phyloP scores from a whole-genome alignment of 2,113 vertebrate species.

The Polyodon spathula region DNA sequence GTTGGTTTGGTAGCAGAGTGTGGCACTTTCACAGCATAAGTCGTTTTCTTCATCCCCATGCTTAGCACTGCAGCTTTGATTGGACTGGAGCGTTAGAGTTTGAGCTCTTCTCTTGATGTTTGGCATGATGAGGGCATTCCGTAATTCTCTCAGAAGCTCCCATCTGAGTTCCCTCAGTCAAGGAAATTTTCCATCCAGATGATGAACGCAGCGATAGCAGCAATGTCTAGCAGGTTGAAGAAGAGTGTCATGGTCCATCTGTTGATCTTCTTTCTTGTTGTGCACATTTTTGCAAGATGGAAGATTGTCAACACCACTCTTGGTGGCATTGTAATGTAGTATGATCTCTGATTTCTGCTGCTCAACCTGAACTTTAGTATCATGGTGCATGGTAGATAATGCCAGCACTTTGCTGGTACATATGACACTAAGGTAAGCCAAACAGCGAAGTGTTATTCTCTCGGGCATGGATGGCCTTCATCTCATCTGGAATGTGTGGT shows the following conservation, averaged over 20 bases:
- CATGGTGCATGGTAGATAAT: slow-evolving; percentile 1
- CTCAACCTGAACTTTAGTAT: slow-evolving; percentile 1
- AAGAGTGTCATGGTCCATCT: not conserved
- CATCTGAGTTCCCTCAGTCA: not conserved
- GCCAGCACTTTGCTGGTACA: not conserved
- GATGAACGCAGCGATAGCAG: slow-evolving; percentile 4
- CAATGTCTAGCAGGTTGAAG: slow-evolving; percentile 7
- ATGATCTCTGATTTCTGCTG: slow-evolving; percentile 8
- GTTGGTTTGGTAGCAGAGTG: not conserved
- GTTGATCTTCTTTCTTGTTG: not conserved
- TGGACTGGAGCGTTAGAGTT: not conserved
- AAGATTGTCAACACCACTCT: no score
- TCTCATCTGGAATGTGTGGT: slow-evolving; percentile 1
- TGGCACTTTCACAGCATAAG: not conserved
- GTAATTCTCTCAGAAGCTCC: slow-evolving; percentile 4
- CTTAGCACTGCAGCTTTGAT: slow-evolving; percentile 1
- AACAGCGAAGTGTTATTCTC: not conserved
- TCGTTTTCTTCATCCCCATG: slow-evolving; percentile 1
- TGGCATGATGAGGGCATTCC: slow-evolving; percentile 6
- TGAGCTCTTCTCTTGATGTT: slow-evolving; percentile 9
- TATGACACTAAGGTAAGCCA: slow-evolving; percentile 7
- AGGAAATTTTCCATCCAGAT: slow-evolving; percentile 5
- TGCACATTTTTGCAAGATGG: no score
- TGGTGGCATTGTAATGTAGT: slow-evolving; percentile 4
- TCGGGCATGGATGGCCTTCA: slow-evolving; percentile 1